These are phyloP conservation scores for Drosophila mauritiana DNA, from an alignment of 1,140 invertebrate species.

Conservation along the genomic window DNA sequence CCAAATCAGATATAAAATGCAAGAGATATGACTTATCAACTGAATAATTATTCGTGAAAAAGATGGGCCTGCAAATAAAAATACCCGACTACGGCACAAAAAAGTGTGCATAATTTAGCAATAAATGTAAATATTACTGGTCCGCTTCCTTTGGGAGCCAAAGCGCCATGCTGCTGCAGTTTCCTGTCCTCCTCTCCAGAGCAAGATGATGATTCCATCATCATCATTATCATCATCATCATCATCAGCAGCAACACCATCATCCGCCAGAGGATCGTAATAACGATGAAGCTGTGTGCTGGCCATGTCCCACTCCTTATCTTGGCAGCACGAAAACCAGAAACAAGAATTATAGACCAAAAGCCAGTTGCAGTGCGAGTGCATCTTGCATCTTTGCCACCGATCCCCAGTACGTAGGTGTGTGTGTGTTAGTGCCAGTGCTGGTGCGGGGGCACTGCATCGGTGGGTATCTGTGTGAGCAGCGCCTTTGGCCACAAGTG, in stretches of 20 bases:
- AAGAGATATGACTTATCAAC: constrained; percentile 33
- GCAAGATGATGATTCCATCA: constrained; percentile 28
- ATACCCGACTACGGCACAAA: constrained; percentile 44
- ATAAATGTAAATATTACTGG: constrained; percentile 83
- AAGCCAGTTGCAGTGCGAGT: constrained; percentile 66
- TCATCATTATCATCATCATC: constrained; percentile 15
- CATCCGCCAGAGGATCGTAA: constrained; percentile 38
- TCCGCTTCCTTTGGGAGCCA: constrained; percentile 78
- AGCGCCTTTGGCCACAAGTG: constrained; percentile 60
- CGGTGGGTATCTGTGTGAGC: constrained; percentile 30
- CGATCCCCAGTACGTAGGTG: constrained; percentile 22
- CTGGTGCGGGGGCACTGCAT: constrained; percentile 31
- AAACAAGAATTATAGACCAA: constrained; percentile 82
- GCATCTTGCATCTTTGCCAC: constrained; percentile 20
- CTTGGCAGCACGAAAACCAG: constrained; percentile 74
- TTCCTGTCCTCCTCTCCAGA: constrained; percentile 35
- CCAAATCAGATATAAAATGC: constrained; percentile 9
- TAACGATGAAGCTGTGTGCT: constrained; percentile 55
- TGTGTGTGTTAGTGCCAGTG: constrained; percentile 15
- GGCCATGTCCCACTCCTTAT: constrained; percentile 70
- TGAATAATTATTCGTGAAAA: constrained; percentile 41
- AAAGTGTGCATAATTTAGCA: constrained; percentile 82
- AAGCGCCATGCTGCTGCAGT: constrained; percentile 64
- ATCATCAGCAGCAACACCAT: constrained; percentile 27
- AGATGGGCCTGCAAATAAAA: constrained; percentile 50